Base-by-base conservation (phyloP, 1,140 invertebrate genomes). In the Hylaeus anthracinus region DNA sequence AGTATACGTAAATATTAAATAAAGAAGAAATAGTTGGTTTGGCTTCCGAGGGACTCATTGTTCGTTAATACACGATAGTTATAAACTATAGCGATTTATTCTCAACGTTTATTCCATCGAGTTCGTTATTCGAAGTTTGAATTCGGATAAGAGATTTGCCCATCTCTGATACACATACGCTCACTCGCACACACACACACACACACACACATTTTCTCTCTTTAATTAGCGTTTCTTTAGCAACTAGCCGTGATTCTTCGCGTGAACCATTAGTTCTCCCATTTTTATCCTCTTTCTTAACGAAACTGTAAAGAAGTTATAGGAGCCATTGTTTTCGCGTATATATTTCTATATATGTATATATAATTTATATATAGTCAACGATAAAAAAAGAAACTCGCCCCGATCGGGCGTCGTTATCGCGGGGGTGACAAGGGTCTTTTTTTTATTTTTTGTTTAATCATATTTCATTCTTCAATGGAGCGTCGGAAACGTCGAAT, bases 301-400 rank as follows among this genome's bases (percentile, higher is more conserved):
- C 56, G 74, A 82, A 86, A 74, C 55, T 67, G 74, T 82, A 71
- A 76, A 81, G 83, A 82, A 81, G 69, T 71, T 85, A 85, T 78
- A 85, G 83, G 79, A 85, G 79, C 67, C 73, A 85, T 74, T 78
- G 63, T 77, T 60, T 26, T 82, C 64, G 56, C 63, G 9, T 72
- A 70, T 78, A 61, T 63, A 65, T 65, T 55, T 64, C 39, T 79
- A 45, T 69, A 58, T 55, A 51, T 58, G 58, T 75, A 72, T 26
- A n/a, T 74, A 51, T 72, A 48, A 81, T 77, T 72, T 85, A 74
- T 78, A 61, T 84, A 77, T 78, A 85, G 75, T 85, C 72, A 75
- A 85, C 79, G 84, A 83, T 83, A 85, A 80, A 85, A 84, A 83
- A 83, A 67, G 67, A 74, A 69, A 83, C 58, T 83, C 69, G 63